Percentiles rank a stretch among this genome's conserved stretches.
Evolutionary conservation across 1,140 invertebrate species (phyloP).

Genomic region (Ctenoplectra terminalis): DNA sequence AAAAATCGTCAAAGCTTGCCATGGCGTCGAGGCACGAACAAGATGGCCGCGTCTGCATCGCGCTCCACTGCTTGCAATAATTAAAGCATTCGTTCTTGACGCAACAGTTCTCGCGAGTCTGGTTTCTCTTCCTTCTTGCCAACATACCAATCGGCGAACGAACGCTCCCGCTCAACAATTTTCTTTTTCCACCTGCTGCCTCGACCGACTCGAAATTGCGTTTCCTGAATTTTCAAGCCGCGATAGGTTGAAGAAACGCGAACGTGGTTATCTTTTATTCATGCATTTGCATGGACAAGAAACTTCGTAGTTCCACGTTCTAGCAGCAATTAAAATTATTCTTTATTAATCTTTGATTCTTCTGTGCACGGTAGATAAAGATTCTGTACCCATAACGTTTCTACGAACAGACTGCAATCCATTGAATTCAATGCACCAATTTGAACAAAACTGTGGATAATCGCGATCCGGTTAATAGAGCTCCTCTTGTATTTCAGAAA

Average conservation of each 20-base stretch:
- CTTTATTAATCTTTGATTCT: neutral
- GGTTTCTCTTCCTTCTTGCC: slow-evolving; percentile 28
- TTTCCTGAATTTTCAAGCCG: neutral
- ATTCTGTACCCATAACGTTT: no score
- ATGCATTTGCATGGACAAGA: no score
- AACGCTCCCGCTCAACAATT: neutral
- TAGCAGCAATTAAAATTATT: no score
- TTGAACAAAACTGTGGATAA: no score
- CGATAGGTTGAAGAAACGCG: neutral
- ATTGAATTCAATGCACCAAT: no score
- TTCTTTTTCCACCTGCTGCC: neutral
- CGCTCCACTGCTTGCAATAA: slow-evolving; percentile 63
- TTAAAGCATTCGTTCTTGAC: slow-evolving; percentile 56
- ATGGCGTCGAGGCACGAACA: slow-evolving; percentile 55
- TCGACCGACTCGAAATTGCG: neutral
- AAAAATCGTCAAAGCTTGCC: slow-evolving; percentile 52
- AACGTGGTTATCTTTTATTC: slow-evolving; percentile 1
- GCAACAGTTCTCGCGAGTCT: slow-evolving; percentile 26
- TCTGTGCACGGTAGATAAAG: no score
- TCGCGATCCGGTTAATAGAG: no score
- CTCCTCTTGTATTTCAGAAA: no score
- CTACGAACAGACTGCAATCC: no score
- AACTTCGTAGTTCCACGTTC: no score
- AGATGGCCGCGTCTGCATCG: slow-evolving; percentile 65
- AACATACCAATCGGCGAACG: neutral